Evolutionary conservation across 2,888 invertebrate species (phyloP), one percentile per base, ranked within the genome.

Genomic region (Oxytorus armatus): DNA sequence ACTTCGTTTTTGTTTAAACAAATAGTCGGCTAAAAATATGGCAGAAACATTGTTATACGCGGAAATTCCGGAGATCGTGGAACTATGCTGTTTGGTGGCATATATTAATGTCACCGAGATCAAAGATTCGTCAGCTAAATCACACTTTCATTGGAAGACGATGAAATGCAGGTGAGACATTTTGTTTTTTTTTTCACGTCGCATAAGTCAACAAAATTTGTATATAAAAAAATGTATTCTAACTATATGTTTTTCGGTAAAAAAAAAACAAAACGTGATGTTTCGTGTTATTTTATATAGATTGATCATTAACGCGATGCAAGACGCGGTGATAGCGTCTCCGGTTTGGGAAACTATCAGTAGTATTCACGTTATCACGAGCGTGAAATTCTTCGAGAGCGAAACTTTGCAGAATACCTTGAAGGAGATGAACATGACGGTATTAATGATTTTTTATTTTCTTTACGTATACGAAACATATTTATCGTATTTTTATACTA

Each of bases 121-220:
- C n/a, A 76, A 77, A 42, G 85, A 89, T 80, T 84, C 88, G 1
- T 85, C 88, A 4, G 84, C 86, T 2, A 89, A 89, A 81, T 88
- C 89, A 5, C 77, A 84, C 72, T 90, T 86, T 81, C 89, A 90
- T 66, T 87, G 86, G 84, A 88, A 89, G 84, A 86, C 86, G 55
- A 83, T 91, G 63, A 89, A 87, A 68, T 91, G 90, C 86, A 89
- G 91, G 91, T 89, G 82, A 81, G 59, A 11, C 21, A 10, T 39
- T 47, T 18, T 47, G n/a, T 59, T 53, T 23, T 66, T 53, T 16
- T 33, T 25, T 44, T 39, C 14, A 42, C 21, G 4, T 66, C 11
- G 21, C n/a, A n/a, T n/a, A n/a, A n/a, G n/a, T n/a, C n/a, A n/a
- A n/a, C n/a, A n/a, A n/a, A n/a, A n/a, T n/a, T n/a, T n/a, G n/a